Conservation (phyloP, 2,888 invertebrate genomes). For the Aleiodes testaceus region DNA sequence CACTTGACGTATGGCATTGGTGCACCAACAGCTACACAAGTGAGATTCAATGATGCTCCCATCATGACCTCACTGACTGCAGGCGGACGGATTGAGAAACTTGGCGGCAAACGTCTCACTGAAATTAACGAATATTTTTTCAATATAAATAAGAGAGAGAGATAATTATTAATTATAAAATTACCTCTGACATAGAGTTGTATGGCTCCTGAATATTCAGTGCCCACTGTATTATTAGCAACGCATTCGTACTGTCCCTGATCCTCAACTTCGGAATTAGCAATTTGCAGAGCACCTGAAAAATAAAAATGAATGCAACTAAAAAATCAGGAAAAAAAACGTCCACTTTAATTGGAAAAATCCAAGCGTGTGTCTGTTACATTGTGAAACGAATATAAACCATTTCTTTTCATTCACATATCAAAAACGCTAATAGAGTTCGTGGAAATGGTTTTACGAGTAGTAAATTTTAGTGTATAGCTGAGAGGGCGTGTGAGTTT, state of each 20-base stretch:
- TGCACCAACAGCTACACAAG: conserved; percentile 97
- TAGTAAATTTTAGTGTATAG: not conserved
- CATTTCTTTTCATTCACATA: conserved; percentile 49
- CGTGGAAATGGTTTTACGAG: conserved; percentile 35
- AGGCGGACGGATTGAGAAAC: conserved; percentile 94
- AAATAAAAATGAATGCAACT: conserved; percentile 26
- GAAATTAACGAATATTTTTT: conserved; percentile 57
- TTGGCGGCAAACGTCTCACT: conserved; percentile 96
- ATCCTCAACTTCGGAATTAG: conserved; percentile 91
- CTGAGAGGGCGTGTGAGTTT: conserved; percentile 17
- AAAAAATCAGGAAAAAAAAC: conserved; percentile 19
- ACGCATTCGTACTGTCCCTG: conserved; percentile 98
- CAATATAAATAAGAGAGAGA: not conserved
- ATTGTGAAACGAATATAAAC: conserved; percentile 24
- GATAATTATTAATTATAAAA: conserved; percentile 40
- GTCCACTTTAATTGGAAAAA: conserved; percentile 23
- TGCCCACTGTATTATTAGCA: conserved; percentile 93
- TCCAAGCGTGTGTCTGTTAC: conserved; percentile 14
- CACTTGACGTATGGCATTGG: conserved; percentile 98
- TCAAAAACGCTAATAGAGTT: conserved; percentile 59
- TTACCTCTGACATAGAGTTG: conserved; percentile 94
- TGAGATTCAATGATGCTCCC: conserved; percentile 92
- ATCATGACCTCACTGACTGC: conserved; percentile 91
- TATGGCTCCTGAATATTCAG: conserved; percentile 92
- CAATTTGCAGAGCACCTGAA: conserved; percentile 90